Conservation (phyloP, 2,113 vertebrate species). For the Gymnobelideus leadbeateri region DNA sequence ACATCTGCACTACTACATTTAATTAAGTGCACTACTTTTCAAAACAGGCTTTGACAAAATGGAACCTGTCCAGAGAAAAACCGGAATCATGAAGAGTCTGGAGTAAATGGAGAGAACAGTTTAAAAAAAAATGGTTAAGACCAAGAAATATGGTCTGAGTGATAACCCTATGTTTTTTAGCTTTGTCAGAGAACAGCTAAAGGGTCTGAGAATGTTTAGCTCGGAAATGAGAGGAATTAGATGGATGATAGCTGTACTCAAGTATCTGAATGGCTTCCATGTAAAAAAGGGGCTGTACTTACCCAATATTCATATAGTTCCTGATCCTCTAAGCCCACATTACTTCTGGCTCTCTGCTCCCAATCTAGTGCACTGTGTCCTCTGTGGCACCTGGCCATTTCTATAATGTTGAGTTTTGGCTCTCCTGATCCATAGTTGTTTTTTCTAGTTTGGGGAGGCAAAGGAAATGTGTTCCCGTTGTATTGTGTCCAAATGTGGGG, state of each 20-base stretch:
- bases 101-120: not conserved
- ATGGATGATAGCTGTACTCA: not conserved
- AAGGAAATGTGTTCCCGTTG: constrained; percentile 17
- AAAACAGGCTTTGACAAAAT: not conserved
- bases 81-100: not conserved
- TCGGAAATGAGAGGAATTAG: not conserved
- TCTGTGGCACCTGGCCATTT: not conserved
- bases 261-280: not conserved
- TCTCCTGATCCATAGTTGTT: not conserved
- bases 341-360: not conserved
- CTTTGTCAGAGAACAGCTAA: not conserved
- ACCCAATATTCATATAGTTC: constrained; percentile 19
- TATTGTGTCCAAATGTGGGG: not conserved
- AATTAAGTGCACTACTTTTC: not conserved
- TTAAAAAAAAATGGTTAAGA: not conserved
- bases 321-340: not conserved
- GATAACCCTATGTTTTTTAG: not conserved
- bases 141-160: not conserved
- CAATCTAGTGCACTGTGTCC: not conserved
- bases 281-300: not conserved
- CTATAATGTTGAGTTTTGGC: not conserved
- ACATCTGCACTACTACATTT: not conserved
- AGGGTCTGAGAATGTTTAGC: not conserved
- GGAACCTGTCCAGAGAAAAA: not conserved
- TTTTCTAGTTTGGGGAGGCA: constrained; percentile 13